A percentile compares a stretch with the other conserved stretches of the same genome.
Evolutionary conservation across 2,797 vertebrate genomes (phyloP).

Genomic region (Megalops cyprinoides): DNA sequence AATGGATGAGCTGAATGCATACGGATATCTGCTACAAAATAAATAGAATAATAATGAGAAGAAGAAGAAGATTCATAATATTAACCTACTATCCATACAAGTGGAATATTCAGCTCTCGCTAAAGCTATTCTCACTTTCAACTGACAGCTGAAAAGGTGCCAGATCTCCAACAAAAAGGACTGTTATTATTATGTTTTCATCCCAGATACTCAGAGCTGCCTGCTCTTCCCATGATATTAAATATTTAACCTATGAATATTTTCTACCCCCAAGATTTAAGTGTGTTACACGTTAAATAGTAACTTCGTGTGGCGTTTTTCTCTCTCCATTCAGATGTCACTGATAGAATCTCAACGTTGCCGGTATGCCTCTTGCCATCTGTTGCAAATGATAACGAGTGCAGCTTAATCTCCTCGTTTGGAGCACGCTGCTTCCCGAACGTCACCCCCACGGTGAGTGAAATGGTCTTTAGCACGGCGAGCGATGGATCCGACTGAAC

Average conservation of each 20-base stretch:
- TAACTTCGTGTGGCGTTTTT: not conserved
- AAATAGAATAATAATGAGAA: too few species aligned
- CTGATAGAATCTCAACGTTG: not conserved
- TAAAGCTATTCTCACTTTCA: too few species aligned
- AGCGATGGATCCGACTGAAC: not conserved
- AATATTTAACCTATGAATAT: not conserved
- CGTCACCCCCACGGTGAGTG: constrained; percentile 4
- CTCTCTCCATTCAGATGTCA: not conserved
- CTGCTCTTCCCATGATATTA: not conserved
- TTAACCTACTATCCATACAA: too few species aligned
- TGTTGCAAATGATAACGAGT: constrained; percentile 12
- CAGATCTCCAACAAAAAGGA: too few species aligned
- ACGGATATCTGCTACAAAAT: too few species aligned
- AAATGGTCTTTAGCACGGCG: constrained; percentile 18
- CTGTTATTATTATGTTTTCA: not conserved
- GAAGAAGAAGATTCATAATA: too few species aligned
- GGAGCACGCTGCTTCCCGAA: not conserved
- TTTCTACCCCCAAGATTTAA: not conserved
- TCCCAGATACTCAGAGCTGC: not conserved
- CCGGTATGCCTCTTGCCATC: not conserved
- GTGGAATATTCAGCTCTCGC: too few species aligned
- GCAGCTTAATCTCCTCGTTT: not conserved
- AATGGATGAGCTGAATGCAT: too few species aligned
- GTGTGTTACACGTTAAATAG: not conserved
- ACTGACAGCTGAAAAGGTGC: too few species aligned